These are phyloP conservation scores for Microhierax caerulescens DNA, from an alignment of 2,797 vertebrate species.

Conservation along the genomic window DNA sequence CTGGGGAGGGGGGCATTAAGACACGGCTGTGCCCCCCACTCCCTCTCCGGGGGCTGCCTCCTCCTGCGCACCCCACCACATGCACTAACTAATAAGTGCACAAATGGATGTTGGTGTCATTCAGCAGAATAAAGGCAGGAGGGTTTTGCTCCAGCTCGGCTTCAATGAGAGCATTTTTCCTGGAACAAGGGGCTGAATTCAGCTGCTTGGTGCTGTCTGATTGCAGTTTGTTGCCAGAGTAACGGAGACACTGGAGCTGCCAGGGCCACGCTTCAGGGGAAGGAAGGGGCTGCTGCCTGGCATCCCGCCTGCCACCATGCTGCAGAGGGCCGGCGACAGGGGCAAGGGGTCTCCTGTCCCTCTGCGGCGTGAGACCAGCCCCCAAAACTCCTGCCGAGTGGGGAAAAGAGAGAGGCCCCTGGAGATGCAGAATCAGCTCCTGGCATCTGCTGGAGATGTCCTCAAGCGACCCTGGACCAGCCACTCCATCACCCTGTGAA, in stretches of 20 bases:
- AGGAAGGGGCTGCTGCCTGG: not conserved
- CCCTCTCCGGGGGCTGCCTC: not conserved
- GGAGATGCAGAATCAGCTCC: not conserved
- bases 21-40: not conserved
- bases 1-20: not conserved
- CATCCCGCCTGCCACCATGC: not conserved
- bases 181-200: conserved; percentile 77
- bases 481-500: too few species aligned
- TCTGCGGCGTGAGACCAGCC: fast-evolving
- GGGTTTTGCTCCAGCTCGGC: not conserved
- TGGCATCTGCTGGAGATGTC: not conserved
- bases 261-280: conserved; percentile 10
- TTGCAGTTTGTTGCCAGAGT: conserved; percentile 71
- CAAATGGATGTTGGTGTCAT: not conserved
- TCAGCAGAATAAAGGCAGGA: conserved; percentile 56
- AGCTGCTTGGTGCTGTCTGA: conserved; percentile 67
- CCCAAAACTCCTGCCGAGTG: fast-evolving
- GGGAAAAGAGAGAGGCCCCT: not conserved
- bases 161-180: conserved; percentile 76
- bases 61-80: not conserved
- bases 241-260: conserved; percentile 55
- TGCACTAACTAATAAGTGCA: not conserved
- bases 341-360: fast-evolving
- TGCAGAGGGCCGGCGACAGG: fast-evolving
- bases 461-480: fast-evolving